These are phyloP conservation scores for Mythimna loreyi DNA, from an alignment of 2,888 invertebrate genomes.

Conservation along the genomic window DNA sequence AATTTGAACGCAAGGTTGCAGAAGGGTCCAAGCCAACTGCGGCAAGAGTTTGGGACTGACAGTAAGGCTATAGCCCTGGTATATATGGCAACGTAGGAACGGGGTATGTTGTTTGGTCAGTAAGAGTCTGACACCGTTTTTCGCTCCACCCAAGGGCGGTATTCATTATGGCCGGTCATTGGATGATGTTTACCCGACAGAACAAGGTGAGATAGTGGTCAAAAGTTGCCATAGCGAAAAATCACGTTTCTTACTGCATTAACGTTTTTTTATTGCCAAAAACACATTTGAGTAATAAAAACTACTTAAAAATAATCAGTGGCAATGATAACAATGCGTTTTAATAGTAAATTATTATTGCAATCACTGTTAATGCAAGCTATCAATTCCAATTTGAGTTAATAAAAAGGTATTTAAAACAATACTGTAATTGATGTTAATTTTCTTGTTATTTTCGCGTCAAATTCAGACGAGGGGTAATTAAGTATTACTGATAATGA, in stretches of 20 bases:
- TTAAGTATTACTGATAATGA: slow-evolving; percentile 22
- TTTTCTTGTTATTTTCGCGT: slow-evolving; percentile 47
- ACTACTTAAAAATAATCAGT: slow-evolving; percentile 9
- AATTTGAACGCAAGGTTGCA: no score
- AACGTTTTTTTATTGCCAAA: not conserved
- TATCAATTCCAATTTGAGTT: slow-evolving; percentile 36
- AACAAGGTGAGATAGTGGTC: no score
- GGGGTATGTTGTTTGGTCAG: no score
- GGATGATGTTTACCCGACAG: no score
- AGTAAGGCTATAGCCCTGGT: no score
- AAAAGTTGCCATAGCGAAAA: no score
- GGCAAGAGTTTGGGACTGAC: no score
- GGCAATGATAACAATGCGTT: slow-evolving; percentile 32
- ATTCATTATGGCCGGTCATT: no score
- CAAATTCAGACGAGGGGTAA: slow-evolving; percentile 22
- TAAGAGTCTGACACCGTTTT: no score
- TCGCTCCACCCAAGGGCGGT: no score
- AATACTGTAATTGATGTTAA: slow-evolving; percentile 26
- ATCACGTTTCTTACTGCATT: not conserved
- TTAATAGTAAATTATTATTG: slow-evolving; percentile 34
- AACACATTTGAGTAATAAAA: not conserved
- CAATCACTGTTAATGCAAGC: slow-evolving; percentile 31
- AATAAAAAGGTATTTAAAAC: slow-evolving; percentile 16
- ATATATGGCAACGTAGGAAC: no score
- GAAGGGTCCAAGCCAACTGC: no score